Percentiles rank a stretch among this genome's conserved stretches.
Evolutionary conservation across 2,113 vertebrate genomes (phyloP).

Genomic region (Petrocephalus zakoni): DNA sequence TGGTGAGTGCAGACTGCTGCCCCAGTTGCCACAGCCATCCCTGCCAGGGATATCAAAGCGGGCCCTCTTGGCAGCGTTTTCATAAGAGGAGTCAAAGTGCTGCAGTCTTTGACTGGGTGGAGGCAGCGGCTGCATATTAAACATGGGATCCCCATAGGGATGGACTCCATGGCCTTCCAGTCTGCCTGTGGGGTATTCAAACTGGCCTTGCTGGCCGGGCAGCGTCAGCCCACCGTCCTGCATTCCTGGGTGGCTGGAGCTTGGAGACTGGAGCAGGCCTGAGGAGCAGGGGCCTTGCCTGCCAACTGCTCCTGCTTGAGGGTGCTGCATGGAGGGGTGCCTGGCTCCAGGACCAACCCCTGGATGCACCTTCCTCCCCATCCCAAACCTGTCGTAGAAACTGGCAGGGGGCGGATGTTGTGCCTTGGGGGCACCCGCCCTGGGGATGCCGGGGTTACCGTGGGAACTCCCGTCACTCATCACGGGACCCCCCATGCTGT

Average conservation of each 20-base stretch:
- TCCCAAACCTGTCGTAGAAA: constrained; percentile 74
- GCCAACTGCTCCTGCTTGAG: constrained; percentile 61
- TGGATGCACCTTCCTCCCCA: constrained; percentile 62
- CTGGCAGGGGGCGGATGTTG: constrained; percentile 62
- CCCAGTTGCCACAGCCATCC: constrained; percentile 67
- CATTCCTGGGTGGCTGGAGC: constrained; percentile 60
- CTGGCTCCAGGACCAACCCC: constrained; percentile 62
- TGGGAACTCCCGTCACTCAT: constrained; percentile 58
- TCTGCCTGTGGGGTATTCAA: constrained; percentile 77
- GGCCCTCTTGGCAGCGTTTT: constrained; percentile 74
- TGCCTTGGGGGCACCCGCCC: constrained; percentile 65
- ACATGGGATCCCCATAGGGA: constrained; percentile 66
- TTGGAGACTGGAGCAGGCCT: constrained; percentile 65
- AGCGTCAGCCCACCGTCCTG: constrained; percentile 68
- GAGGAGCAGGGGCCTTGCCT: constrained; percentile 75
- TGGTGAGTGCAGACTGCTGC: constrained; percentile 58
- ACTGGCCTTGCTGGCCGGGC: constrained; percentile 69
- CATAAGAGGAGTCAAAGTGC: constrained; percentile 73
- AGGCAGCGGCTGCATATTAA: constrained; percentile 61
- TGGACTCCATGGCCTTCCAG: constrained; percentile 76
- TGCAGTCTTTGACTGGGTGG: constrained; percentile 74
- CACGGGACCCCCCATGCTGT: constrained; percentile 51
- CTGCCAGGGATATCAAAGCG: constrained; percentile 71
- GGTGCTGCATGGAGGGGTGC: constrained; percentile 63
- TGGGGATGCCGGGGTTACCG: constrained; percentile 56